Evolutionary conservation across 2,797 vertebrate species (phyloP).

Genomic region (Microhierax caerulescens): DNA sequence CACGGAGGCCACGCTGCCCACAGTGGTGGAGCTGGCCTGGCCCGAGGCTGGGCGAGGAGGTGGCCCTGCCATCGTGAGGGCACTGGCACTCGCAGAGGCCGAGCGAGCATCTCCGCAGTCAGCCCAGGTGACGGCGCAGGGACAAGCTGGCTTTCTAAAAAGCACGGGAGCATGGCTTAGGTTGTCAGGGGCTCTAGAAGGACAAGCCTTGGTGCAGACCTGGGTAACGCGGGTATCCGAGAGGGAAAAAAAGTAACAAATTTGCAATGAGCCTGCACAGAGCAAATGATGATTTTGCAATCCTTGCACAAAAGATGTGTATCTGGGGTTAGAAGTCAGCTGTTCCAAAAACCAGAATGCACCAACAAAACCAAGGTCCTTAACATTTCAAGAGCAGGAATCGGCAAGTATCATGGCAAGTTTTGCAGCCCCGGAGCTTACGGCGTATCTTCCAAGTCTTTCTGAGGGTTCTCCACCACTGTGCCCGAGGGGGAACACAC

Average conservation of each 20-base stretch:
- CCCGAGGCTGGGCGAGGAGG: neutral
- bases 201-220: neutral
- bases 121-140: neutral
- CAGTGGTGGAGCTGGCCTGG: neutral
- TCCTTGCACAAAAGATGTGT: neutral
- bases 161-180: rapidly evolving
- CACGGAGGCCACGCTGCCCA: rapidly evolving
- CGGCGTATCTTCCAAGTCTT: neutral
- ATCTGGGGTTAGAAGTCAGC: neutral
- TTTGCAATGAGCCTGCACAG: neutral
- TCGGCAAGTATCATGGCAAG: neutral
- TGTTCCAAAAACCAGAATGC: neutral
- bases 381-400: neutral
- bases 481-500: neutral
- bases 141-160: neutral
- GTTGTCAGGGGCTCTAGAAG: neutral
- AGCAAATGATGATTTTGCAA: neutral
- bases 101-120: neutral
- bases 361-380: neutral
- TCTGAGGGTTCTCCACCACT: too few species aligned
- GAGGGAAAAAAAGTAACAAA: too few species aligned
- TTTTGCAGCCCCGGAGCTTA: too few species aligned
- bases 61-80: rapidly evolving
- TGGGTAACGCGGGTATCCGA: neutral
- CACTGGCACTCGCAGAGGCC: neutral